Evolutionary conservation across 2,113 vertebrate species (phyloP).

Genomic region (Misgurnus mizolepis): DNA sequence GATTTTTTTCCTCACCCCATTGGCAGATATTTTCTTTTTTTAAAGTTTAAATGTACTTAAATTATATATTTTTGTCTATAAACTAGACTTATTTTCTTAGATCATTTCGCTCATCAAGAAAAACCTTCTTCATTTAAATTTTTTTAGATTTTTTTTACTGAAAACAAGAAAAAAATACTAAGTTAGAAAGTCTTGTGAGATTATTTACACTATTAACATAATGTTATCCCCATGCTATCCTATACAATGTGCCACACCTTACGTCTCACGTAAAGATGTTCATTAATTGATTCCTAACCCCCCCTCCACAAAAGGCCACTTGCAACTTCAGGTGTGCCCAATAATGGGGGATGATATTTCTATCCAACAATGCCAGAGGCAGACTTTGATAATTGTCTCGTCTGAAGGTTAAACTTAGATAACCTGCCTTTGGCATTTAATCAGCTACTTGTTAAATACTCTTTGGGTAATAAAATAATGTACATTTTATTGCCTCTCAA

Average conservation of each 20-base stretch:
- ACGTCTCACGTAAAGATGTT: slow-evolving; percentile 94
- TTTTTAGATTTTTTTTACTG: too few species aligned
- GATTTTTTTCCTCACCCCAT: too few species aligned
- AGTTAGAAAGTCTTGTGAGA: too few species aligned
- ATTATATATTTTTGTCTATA: too few species aligned
- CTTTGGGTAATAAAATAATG: slow-evolving; percentile 99
- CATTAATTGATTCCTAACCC: slow-evolving; percentile 95
- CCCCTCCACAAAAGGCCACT: slow-evolving; percentile 87
- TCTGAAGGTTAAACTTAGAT: slow-evolving; percentile 99
- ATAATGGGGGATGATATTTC: slow-evolving; percentile 98
- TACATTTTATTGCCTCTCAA: slow-evolving; percentile 99
- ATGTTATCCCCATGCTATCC: slow-evolving; percentile 47
- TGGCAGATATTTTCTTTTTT: too few species aligned
- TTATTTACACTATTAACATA: not conserved
- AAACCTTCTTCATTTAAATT: too few species aligned
- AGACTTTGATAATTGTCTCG: slow-evolving; percentile 97
- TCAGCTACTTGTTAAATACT: slow-evolving; percentile 99
- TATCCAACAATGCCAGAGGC: slow-evolving; percentile 95
- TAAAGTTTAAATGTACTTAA: too few species aligned
- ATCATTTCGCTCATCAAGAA: too few species aligned
- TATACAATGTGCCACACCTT: slow-evolving; percentile 72
- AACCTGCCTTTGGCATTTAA: slow-evolving; percentile 99
- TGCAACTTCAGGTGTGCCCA: slow-evolving; percentile 93
- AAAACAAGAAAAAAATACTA: too few species aligned
- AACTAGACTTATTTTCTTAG: too few species aligned